A percentile compares a stretch with the other conserved stretches of the same genome.
phyloP scores from a whole-genome alignment of 2,113 vertebrate species.

The Alces alces region DNA sequence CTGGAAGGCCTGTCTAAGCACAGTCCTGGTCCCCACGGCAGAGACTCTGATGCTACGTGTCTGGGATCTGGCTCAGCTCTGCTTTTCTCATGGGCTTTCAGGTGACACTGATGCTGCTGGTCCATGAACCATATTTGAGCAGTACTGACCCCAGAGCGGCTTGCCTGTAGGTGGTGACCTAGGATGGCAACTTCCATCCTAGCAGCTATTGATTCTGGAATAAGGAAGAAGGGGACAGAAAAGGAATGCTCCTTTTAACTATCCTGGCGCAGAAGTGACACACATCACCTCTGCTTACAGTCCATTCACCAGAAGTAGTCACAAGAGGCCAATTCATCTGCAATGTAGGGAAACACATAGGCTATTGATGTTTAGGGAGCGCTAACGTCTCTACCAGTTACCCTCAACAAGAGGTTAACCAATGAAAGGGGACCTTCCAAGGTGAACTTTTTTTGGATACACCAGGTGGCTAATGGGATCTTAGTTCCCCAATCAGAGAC shows the following conservation, averaged over 20 bases:
- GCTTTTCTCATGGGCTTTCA: not conserved
- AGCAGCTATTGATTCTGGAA: not conserved
- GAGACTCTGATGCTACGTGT: too few species aligned
- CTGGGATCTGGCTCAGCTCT: not conserved
- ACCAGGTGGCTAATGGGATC: not conserved
- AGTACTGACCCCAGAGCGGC: not conserved
- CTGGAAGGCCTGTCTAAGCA: not conserved
- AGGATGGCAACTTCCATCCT: not conserved
- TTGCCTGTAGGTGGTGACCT: not conserved
- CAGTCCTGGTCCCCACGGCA: not conserved
- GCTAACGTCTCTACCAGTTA: not conserved
- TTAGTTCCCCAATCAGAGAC: not conserved
- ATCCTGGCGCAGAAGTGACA: not conserved
- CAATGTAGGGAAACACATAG: not conserved
- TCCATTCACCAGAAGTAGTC: not conserved
- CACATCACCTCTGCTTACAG: not conserved
- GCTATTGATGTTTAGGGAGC: not conserved
- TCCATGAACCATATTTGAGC: not conserved
- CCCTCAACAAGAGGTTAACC: not conserved
- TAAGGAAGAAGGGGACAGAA: not conserved
- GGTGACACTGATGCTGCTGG: not conserved
- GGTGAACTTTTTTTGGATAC: not conserved
- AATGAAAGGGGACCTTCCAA: not conserved
- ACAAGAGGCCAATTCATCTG: not conserved
- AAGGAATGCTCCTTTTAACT: not conserved